A percentile compares a stretch with the other conserved stretches of the same genome.
Conservation (phyloP, 2,888 invertebrate genomes). For the Luffia ferchaultella region DNA sequence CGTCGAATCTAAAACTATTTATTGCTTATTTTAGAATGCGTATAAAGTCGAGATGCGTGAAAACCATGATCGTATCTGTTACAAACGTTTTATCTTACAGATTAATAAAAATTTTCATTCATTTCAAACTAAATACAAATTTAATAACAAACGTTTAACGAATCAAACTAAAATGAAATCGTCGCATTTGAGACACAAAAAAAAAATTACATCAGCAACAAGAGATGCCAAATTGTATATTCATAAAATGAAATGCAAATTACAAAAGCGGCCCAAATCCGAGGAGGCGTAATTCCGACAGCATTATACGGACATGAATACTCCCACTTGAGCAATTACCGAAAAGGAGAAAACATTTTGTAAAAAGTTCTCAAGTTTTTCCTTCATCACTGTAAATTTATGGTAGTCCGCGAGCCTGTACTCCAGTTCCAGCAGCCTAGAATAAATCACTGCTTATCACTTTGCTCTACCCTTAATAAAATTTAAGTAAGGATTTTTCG, state of each 20-base stretch:
- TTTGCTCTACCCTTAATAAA: constrained; percentile 1
- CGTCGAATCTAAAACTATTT: no score
- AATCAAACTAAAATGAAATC: background rate
- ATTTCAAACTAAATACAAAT: no score
- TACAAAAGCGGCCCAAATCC: constrained; percentile 21
- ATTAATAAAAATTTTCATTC: no score
- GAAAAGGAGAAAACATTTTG: constrained; percentile 4
- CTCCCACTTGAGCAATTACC: constrained; percentile 8
- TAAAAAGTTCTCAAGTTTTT: constrained; percentile 6
- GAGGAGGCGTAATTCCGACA: constrained; percentile 14
- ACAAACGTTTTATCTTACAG: no score
- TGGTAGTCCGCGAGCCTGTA: constrained; percentile 5
- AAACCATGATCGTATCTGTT: no score
- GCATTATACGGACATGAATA: constrained; percentile 11
- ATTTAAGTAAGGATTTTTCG: no score
- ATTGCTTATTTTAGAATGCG: no score
- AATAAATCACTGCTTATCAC: constrained; percentile 6
- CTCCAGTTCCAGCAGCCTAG: constrained; percentile 4
- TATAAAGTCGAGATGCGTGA: no score
- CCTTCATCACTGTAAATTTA: constrained; percentile 7
- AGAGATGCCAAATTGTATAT: constrained; percentile 19
- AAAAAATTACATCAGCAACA: background rate
- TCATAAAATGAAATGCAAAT: constrained; percentile 27
- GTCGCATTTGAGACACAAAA: background rate
- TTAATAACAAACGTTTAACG: no score